A percentile compares a stretch with the other conserved stretches of the same genome.
Evolutionary conservation across 2,113 vertebrate genomes (phyloP).

Genomic region (Psammodynastes pulverulentus): DNA sequence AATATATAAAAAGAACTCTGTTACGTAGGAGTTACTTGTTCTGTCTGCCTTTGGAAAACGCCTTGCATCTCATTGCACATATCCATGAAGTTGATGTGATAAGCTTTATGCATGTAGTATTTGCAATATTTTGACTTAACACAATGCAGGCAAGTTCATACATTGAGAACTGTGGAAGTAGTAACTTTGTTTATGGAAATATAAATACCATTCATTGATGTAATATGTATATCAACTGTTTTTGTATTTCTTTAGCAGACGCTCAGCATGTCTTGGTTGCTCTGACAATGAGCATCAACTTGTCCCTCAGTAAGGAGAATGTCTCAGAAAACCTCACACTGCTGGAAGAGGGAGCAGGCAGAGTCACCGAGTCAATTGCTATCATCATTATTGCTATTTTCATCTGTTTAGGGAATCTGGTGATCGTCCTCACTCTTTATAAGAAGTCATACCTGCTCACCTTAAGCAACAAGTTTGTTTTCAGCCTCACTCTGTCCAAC

Average conservation of each 20-base stretch:
- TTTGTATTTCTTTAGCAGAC: conserved; percentile 37
- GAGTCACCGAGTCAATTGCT: conserved; percentile 79
- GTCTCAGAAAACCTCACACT: conserved; percentile 68
- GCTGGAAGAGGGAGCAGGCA: conserved; percentile 53
- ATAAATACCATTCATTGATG: background rate
- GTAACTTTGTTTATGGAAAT: background rate
- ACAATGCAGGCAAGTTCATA: background rate
- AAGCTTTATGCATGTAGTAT: background rate
- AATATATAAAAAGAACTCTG: background rate
- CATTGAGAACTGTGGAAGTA: background rate
- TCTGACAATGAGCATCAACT: conserved; percentile 88
- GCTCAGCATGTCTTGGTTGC: conserved; percentile 69
- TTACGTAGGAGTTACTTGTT: background rate
- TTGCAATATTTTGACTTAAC: background rate
- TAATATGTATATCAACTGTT: background rate
- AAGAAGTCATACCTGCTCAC: conserved; percentile 93
- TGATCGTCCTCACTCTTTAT: conserved; percentile 89
- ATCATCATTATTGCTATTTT: conserved; percentile 86
- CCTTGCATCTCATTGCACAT: background rate
- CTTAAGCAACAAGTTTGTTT: conserved; percentile 97
- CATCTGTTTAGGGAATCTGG: conserved; percentile 89
- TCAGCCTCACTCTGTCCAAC: conserved; percentile 96
- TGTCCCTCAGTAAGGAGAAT: conserved; percentile 75
- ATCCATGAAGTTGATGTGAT: background rate
- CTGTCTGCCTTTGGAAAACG: background rate